Percentiles rank a stretch among this genome's conserved stretches.
These are phyloP conservation scores for Cyprinodon variegatus DNA, from an alignment of 2,113 vertebrate genomes.

Conservation along the genomic window DNA sequence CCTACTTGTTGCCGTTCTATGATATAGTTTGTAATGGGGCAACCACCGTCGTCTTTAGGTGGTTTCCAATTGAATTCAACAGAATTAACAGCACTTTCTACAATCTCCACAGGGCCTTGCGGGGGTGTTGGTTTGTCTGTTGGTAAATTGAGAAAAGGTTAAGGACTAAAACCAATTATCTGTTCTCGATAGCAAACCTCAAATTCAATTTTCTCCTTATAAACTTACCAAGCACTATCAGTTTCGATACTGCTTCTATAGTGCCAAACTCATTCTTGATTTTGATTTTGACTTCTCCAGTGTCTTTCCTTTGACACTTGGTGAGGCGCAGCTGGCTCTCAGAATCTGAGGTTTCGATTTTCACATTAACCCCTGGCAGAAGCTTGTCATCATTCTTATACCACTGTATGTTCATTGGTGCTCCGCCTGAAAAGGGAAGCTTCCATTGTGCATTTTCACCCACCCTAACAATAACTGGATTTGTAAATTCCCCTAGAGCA, in stretches of 20 bases:
- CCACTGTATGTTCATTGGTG: slow-evolving; percentile 83
- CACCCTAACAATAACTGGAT: slow-evolving; percentile 81
- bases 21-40: slow-evolving; percentile 78
- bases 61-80: slow-evolving; percentile 86
- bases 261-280: slow-evolving; percentile 85
- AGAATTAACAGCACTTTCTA: slow-evolving; percentile 75
- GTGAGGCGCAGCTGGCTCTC: slow-evolving; percentile 79
- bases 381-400: slow-evolving; percentile 83
- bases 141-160: neutral
- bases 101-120: slow-evolving; percentile 82
- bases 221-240: slow-evolving; percentile 85
- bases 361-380: slow-evolving; percentile 66
- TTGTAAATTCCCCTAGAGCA: slow-evolving; percentile 76
- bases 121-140: slow-evolving; percentile 86
- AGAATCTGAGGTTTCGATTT: slow-evolving; percentile 74
- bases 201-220: neutral
- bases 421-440: slow-evolving; percentile 82
- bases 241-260: slow-evolving; percentile 78
- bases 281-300: slow-evolving; percentile 85
- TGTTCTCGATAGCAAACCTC: neutral
- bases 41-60: slow-evolving; percentile 85
- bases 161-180: neutral
- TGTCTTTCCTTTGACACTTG: slow-evolving; percentile 82
- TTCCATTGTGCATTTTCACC: slow-evolving; percentile 83
- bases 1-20: slow-evolving; percentile 85